Conservation (phyloP, 2,113 vertebrate genomes). For the Phylloscopus trochiloides region DNA sequence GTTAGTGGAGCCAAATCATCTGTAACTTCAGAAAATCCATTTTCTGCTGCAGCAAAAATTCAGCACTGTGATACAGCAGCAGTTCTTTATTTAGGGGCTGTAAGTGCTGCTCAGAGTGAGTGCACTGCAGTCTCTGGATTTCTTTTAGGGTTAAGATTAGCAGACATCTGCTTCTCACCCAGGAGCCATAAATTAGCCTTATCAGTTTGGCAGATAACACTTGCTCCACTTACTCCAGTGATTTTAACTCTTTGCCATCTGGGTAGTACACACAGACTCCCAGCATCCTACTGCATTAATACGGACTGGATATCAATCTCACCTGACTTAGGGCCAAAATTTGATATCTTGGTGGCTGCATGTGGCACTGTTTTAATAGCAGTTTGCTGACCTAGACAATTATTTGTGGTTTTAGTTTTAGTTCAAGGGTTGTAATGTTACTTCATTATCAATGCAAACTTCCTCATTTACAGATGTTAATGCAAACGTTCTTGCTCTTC, state of each 20-base stretch:
- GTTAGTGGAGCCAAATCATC: not conserved
- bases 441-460: not conserved
- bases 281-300: no score
- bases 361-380: not conserved
- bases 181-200: not conserved
- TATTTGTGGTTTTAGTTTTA: not conserved
- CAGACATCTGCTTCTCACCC: not conserved
- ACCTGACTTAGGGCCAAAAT: accelerated
- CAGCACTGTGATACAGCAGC: not conserved
- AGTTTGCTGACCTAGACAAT: not conserved
- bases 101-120: not conserved
- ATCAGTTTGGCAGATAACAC: not conserved
- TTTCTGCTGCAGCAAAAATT: not conserved
- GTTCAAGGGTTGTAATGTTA: accelerated
- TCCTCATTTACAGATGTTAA: not conserved
- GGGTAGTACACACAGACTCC: not conserved
- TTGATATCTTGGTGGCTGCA: not conserved
- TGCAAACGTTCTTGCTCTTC: not conserved
- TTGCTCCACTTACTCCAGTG: not conserved
- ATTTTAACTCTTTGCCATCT: not conserved
- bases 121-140: not conserved
- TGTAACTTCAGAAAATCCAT: not conserved
- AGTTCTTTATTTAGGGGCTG: not conserved
- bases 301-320: not conserved
- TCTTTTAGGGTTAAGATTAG: not conserved